Evolutionary conservation across 1,140 invertebrate genomes (phyloP).

Genomic region (Venturia canescens): DNA sequence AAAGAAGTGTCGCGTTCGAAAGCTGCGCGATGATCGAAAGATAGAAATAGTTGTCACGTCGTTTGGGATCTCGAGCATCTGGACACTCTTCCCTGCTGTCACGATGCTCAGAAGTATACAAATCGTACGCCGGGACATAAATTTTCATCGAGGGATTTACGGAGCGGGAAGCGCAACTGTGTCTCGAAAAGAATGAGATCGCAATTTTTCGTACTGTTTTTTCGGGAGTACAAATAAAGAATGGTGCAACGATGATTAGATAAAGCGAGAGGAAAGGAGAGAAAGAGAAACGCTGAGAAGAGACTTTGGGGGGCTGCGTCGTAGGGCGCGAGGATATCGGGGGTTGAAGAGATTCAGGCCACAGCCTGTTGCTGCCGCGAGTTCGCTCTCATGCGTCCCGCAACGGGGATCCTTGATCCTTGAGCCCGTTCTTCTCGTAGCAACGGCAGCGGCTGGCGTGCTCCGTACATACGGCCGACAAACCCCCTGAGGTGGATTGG

Average conservation of each 20-base stretch:
- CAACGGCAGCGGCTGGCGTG: conserved; percentile 39
- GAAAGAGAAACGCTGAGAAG: neutral
- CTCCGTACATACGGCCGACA: conserved; percentile 37
- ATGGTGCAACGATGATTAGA: too few species aligned
- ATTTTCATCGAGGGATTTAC: conserved; percentile 65
- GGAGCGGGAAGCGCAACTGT: conserved; percentile 62
- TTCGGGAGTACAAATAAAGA: neutral
- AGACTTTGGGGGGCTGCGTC: conserved; percentile 14
- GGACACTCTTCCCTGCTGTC: neutral
- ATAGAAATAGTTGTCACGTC: conserved; percentile 2
- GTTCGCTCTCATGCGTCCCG: conserved; percentile 42
- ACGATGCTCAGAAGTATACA: conserved; percentile 48
- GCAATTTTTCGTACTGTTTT: conserved; percentile 56
- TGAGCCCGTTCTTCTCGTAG: conserved; percentile 44
- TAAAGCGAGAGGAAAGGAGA: neutral
- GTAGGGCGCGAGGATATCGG: conserved; percentile 11
- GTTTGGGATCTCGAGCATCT: neutral
- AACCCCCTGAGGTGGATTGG: conserved; percentile 51
- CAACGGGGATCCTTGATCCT: conserved; percentile 69
- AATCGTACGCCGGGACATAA: conserved; percentile 69
- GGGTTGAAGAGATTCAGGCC: conserved; percentile 36
- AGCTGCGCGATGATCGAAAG: too few species aligned
- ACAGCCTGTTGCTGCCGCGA: conserved; percentile 43
- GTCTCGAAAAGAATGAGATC: conserved; percentile 63
- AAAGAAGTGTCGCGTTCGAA: too few species aligned